A percentile compares a stretch with the other conserved stretches of the same genome.
phyloP scores from a whole-genome alignment of 2,797 vertebrate species.

The Eupleurogrammus muticus region DNA sequence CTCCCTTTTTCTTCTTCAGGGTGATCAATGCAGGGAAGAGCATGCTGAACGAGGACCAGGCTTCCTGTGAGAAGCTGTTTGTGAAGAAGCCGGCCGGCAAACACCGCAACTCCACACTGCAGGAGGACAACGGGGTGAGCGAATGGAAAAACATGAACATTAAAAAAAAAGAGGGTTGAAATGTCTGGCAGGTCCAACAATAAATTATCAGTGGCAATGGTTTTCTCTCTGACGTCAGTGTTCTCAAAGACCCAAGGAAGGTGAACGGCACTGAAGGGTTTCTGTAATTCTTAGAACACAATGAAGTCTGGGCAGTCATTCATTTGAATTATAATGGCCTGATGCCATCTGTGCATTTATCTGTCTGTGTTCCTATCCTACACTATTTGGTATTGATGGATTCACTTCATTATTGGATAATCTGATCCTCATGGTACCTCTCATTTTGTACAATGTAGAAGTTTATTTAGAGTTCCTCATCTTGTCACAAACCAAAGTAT shows the following conservation, averaged over 20 bases:
- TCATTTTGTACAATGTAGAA: constrained; percentile 10
- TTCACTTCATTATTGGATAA: constrained; percentile 14
- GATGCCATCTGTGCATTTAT: constrained; percentile 6
- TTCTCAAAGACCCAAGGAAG: background rate
- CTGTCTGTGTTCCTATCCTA: constrained; percentile 7
- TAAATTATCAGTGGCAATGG: constrained; percentile 12
- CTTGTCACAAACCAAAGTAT: background rate
- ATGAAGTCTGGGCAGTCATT: background rate
- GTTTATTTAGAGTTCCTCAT: background rate
- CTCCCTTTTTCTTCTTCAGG: constrained; percentile 75
- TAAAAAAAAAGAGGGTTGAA: constrained; percentile 3
- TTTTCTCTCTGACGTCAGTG: constrained; percentile 13
- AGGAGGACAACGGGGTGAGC: constrained; percentile 85
- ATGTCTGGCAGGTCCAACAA: constrained; percentile 1
- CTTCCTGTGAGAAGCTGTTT: constrained; percentile 92
- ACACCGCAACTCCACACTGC: constrained; percentile 73
- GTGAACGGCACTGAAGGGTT: background rate
- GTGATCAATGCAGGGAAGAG: constrained; percentile 99
- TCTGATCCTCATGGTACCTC: background rate
- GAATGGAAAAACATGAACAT: background rate
- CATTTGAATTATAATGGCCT: background rate
- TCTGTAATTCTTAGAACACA: background rate
- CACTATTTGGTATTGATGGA: constrained; percentile 6
- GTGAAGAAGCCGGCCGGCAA: constrained; percentile 87
- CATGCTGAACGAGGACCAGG: constrained; percentile 98